Conservation (phyloP, 2,888 invertebrate species). For the Drosophila antonietae region DNA sequence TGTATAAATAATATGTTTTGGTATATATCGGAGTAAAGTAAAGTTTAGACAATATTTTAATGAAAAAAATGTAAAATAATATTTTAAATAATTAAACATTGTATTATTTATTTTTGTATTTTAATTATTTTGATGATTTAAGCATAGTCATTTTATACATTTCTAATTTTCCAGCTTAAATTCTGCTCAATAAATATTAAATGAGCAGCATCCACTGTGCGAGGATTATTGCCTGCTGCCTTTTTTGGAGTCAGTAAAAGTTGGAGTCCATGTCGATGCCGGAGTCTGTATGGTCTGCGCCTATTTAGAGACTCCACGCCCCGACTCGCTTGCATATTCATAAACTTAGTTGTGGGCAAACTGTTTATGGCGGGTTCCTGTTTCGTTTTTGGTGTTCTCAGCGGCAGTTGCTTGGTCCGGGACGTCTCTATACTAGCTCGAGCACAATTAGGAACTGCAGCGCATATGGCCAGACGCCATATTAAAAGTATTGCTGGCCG, state of each 20-base stretch:
- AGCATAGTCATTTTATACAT: too few species aligned
- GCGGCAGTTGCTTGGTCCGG: conserved; percentile 15
- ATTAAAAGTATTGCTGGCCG: conserved; percentile 45
- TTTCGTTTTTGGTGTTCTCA: conserved; percentile 54
- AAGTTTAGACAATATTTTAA: too few species aligned
- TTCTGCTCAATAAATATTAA: background rate
- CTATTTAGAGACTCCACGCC: conserved; percentile 64
- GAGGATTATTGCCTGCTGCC: conserved; percentile 42
- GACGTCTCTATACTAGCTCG: conserved; percentile 61
- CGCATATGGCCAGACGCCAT: conserved; percentile 71
- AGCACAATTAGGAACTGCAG: conserved; percentile 59
- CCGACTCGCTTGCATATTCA: conserved; percentile 73
- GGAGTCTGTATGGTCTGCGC: conserved; percentile 27
- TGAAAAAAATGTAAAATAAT: background rate
- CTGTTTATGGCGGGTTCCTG: conserved; percentile 64
- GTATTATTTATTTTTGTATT: background rate
- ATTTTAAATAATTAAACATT: background rate
- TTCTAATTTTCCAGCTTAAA: too few species aligned
- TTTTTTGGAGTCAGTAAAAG: conserved; percentile 27
- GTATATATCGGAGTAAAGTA: too few species aligned
- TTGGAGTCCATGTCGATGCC: conserved; percentile 3
- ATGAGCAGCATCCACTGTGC: conserved; percentile 35
- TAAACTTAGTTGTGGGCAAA: conserved; percentile 52
- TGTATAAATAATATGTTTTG: too few species aligned
- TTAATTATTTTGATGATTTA: background rate